A percentile compares a stretch with the other conserved stretches of the same genome.
These are phyloP conservation scores for Drosophila pseudoobscura DNA, from an alignment of 1,140 invertebrate species.

Conservation along the genomic window DNA sequence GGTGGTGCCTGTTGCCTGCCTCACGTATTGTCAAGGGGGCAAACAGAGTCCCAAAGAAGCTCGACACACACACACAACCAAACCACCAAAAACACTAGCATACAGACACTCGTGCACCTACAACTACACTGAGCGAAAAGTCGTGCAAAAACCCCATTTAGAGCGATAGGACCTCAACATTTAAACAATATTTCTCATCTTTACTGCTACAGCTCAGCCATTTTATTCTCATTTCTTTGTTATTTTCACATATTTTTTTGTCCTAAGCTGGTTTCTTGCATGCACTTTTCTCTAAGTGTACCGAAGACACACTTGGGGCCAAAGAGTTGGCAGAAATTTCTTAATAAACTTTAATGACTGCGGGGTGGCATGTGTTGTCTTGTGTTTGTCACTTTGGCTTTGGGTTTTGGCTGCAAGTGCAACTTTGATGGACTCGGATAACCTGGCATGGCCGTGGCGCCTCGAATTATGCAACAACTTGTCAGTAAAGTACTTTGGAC, in stretches of 20 bases:
- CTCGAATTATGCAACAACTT: constrained; percentile 57
- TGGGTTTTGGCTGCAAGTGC: constrained; percentile 36
- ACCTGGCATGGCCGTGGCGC: constrained; percentile 29
- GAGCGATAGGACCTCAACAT: no score
- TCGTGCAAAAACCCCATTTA: no score
- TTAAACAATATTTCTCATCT: no score
- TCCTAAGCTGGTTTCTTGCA: neutral
- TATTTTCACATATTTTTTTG: no score
- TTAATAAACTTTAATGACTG: constrained; percentile 81
- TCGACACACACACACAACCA: neutral
- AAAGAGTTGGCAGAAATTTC: constrained; percentile 65
- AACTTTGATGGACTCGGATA: constrained; percentile 71
- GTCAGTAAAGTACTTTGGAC: constrained; percentile 23
- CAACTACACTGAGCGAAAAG: neutral
- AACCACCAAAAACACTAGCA: neutral
- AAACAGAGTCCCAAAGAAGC: constrained; percentile 24
- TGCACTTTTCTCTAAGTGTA: no score
- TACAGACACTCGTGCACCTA: neutral
- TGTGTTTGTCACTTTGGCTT: constrained; percentile 37
- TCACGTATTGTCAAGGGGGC: constrained; percentile 13
- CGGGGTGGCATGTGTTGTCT: constrained; percentile 51
- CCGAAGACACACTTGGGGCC: no score
- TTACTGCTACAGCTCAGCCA: no score
- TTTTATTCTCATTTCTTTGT: no score
- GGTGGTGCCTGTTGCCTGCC: neutral